Percentiles rank a stretch among this genome's conserved stretches.
Evolutionary conservation across 2,113 vertebrate genomes (phyloP).

Genomic region (Tursiops truncatus): DNA sequence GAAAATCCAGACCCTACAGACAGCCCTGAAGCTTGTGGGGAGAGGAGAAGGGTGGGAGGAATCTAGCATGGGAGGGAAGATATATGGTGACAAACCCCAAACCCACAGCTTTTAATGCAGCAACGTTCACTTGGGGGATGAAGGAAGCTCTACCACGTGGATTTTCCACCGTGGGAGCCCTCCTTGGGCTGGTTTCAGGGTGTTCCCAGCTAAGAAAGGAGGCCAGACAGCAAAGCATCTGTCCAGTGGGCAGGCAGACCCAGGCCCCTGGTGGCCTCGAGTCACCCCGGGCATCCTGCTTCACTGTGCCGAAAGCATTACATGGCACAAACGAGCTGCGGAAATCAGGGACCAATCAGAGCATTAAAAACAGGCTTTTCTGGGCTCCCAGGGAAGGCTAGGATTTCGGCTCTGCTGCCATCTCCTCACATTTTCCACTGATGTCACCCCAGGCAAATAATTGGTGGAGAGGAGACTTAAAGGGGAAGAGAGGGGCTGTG

Average conservation of each 20-base stretch:
- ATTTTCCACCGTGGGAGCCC: not conserved
- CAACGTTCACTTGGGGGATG: not conserved
- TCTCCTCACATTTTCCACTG: conserved; percentile 77
- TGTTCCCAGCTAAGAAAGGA: not conserved
- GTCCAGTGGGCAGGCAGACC: not conserved
- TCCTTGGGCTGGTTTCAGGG: not conserved
- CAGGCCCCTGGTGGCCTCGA: not conserved
- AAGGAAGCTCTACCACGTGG: not conserved
- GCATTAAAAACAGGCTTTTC: conserved; percentile 72
- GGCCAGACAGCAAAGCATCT: not conserved
- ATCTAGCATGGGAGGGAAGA: not conserved
- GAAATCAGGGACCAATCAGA: conserved; percentile 69
- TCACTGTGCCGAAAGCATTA: conserved; percentile 45
- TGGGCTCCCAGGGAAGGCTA: conserved; percentile 64
- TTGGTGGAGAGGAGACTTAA: conserved; percentile 62
- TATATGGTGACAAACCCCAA: not conserved
- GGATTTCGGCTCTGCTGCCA: conserved; percentile 62
- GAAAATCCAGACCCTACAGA: conserved; percentile 72
- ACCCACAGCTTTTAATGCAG: not conserved
- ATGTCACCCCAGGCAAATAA: conserved; percentile 71
- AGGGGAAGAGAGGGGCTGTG: conserved; percentile 16
- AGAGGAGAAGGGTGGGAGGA: not conserved
- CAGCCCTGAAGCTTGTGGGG: conserved; percentile 50
- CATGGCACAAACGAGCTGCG: conserved; percentile 55
- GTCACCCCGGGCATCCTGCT: conserved; percentile 31